Evolutionary conservation across 2,888 invertebrate genomes (phyloP), one percentile per base, ranked within the genome.

Genomic region (Lydus trimaculatus): DNA sequence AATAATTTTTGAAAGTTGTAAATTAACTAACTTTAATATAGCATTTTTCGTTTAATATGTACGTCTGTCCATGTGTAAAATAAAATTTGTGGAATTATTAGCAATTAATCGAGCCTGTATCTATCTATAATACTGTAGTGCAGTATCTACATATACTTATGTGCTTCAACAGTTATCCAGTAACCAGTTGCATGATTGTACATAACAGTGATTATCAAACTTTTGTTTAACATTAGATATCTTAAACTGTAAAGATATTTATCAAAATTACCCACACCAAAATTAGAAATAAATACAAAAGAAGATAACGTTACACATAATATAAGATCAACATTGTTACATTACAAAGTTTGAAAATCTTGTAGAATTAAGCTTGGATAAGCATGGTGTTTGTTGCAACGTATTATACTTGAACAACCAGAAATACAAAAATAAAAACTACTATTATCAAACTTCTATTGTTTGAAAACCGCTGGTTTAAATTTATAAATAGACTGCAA

Each of bases 401-500:
- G 28, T 28, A 4, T 28, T 28, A 28, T 28, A 28, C 28, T 28
- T 28, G 28, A 28, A 28, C 28, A 28, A 28, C 2, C 28, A 28
- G 2, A 28, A 28, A 28, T 28, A 28, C 4, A 3, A 28, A 28
- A 4, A 28, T 28, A 28, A 28, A 28, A 28, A 28, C 28, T 4
- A 28, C 28, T 3, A 9, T 20, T 20, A 48, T 48, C 20, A 20
- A 20, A 48, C 20, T 23, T 43, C n/a, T 9, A 20, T 23, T 20
- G 48, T 48, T 48, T 48, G 48, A 48, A 17, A 48, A 20, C 48
- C 11, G 20, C 48, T 48, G 48, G 66, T 70, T 60, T 43, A 52
- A 59, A 17, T 61, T 39, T 70, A 64, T 70, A 66, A 70, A 70
- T 70, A 70, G 66, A 52, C 48, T 31, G 64, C 61, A 66, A 64